Base-by-base conservation (phyloP, 1,140 invertebrate species). In the Triops longicaudatus region DNA sequence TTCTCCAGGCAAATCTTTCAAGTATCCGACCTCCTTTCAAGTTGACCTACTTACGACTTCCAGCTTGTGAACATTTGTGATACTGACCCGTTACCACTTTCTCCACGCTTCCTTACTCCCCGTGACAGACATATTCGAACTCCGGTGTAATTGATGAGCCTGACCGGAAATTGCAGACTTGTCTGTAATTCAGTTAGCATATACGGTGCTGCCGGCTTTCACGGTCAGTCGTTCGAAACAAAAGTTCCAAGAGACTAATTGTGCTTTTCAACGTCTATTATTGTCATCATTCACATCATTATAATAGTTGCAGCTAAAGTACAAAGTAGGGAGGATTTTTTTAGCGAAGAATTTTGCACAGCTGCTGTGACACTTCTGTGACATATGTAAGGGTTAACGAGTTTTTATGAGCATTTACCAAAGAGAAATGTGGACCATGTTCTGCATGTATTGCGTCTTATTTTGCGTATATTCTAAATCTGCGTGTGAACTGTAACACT, bases 41-140 rank as follows among this genome's bases (percentile, higher is more conserved):
- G 50, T 63, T 63, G 50, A 63, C 50, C 50, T 22, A 63, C 50
- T 63, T 63, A 63, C 10, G 50, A 22, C 14, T 1, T 63, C 31
- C 17, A 63, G 50, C 50, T 63, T 63, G 9, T n/a, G 50, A 63
- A 63, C 50, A 63, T 17, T 63, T 63, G 50, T 63, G 50, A 63
- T 63, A 63, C 50, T 63, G 50, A 63, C 50, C 50, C 50, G 50
- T 63, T 63, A 63, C 50, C 50, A 63, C 50, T 63, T 63, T 63
- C 50, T 63, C 50, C 50, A 63, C 50, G 50, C 50, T 63, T 63
- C 50, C 50, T 63, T 63, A 63, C 50, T 63, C 14, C 22, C 17
- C 50, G 22, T 63, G 50, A 63, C 50, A n/a, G 50, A 63, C 22
- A 63, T 63, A 63, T 63, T 63, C 50, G 50, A 63, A 22, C 10